Evolutionary conservation across 2,888 invertebrate species (phyloP), one percentile per base, ranked within the genome.

Genomic region (Crossocerus cetratus): DNA sequence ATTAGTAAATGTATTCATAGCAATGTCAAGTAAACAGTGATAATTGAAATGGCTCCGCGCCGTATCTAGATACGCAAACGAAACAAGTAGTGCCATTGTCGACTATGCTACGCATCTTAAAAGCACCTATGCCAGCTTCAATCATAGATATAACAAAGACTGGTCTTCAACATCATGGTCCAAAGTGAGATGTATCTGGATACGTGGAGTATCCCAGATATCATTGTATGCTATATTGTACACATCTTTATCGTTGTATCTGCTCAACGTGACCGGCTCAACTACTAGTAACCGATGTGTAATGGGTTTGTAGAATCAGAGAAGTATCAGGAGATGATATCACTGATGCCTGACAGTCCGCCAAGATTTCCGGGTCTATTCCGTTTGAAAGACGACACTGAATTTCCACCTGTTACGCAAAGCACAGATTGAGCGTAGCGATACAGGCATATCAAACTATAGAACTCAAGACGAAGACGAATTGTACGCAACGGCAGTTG

Each of bases 331-430:
- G 95, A 95, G 91, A 94, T 95, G 93, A 93, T 93, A 85, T 93
- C 94, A 72, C 95, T 95, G 32, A 8, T 8, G 60, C 92, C 94
- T 78, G 94, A 94, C 89, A 92, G 93, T 60, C 93, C 95, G 65
- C 93, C 94, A 71, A 93, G 93, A 86, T 94, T 93, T 70, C 91
- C 92, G 80, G 86, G 86, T 44, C 82, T 86, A 49, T 94, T 95
- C 91, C 94, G 95, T 89, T 93, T 96, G 90, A 94, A 95, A 88
- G 96, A 96, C 91, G 96, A 95, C 81, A 91, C 93, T 80, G 96
- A 96, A 92, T 96, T 96, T 91, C 96, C 96, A 83, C 96, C 96
- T 77, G 94, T 96, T 86, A 93, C 93, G 67, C 93, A 93, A 86
- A 91, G 91, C 82, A 91, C 91, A 75, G 93, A 93, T 87, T 92